Evolutionary conservation across 2,888 invertebrate genomes (phyloP).

Genomic region (Athetis lepigone): DNA sequence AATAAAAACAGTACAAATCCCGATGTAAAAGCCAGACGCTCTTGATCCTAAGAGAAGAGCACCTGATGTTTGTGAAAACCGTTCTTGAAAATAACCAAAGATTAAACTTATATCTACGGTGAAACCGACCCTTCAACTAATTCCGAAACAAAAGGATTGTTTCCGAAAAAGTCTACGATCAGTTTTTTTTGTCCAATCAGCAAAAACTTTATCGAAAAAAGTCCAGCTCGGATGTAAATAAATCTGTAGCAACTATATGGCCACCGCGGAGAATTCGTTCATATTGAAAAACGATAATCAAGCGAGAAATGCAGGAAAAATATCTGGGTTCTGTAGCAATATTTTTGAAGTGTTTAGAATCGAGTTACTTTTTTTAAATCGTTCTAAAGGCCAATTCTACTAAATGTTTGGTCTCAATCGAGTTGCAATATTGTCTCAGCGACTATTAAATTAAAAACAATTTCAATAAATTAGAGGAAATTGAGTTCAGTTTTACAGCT

Average conservation of each 20-base stretch:
- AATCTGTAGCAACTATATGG: slow-evolving; percentile 82
- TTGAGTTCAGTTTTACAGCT: no score
- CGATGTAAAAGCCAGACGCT: no score
- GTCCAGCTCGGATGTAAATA: slow-evolving; percentile 83
- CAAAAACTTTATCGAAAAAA: slow-evolving; percentile 83
- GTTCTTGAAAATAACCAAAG: no score
- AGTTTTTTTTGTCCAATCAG: slow-evolving; percentile 81
- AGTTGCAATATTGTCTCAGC: no score
- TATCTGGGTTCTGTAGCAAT: slow-evolving; percentile 43
- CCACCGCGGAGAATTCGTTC: slow-evolving; percentile 78
- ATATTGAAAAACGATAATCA: slow-evolving; percentile 63
- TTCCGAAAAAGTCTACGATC: slow-evolving; percentile 75
- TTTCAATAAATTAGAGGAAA: no score
- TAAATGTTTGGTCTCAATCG: no score
- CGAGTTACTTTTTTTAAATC: no score
- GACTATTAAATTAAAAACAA: no score
- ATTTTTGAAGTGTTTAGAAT: neutral
- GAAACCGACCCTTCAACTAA: slow-evolving; percentile 68
- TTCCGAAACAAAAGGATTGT: slow-evolving; percentile 76
- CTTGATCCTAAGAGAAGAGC: no score
- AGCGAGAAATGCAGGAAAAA: neutral
- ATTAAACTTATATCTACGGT: slow-evolving; percentile 31
- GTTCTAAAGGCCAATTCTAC: no score
- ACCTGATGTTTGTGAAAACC: no score
- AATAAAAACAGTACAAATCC: no score